phyloP scores from a whole-genome alignment of 2,888 invertebrate genomes.

The Scaptomyza cyrtandrae region DNA sequence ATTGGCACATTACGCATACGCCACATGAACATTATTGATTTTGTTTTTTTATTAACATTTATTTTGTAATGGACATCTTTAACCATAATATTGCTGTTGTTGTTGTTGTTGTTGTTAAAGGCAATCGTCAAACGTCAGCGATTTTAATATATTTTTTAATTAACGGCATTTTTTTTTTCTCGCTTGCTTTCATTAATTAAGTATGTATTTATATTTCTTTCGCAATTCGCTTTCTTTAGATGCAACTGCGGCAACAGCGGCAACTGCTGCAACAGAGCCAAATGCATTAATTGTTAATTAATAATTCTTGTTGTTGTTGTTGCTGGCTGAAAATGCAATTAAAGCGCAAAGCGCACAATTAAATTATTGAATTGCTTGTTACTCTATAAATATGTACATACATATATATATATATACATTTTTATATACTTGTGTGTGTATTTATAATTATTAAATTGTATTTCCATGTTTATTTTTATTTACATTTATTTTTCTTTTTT shows the following conservation, averaged over 20 bases:
- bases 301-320: conserved; percentile 37
- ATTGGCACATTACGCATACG: no score
- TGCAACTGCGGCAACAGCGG: conserved; percentile 17
- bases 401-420: no score
- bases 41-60: no score
- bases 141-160: conserved; percentile 71
- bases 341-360: conserved; percentile 58
- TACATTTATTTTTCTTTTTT: conserved; percentile 1
- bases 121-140: conserved; percentile 17
- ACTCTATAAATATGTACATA: conserved; percentile 8
- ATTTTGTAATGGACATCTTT: background rate
- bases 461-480: conserved; percentile 28
- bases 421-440: conserved; percentile 15
- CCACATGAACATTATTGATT: no score
- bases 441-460: conserved; percentile 47
- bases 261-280: conserved; percentile 19
- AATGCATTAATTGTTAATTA: conserved; percentile 71
- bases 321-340: conserved; percentile 56
- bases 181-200: conserved; percentile 43
- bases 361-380: conserved; percentile 52
- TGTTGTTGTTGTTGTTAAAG: background rate
- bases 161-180: conserved; percentile 68
- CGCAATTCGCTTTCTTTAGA: conserved; percentile 16
- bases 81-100: background rate
- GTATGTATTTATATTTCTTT: conserved; percentile 5